phyloP scores from a whole-genome alignment of 2,113 vertebrate genomes.

The Pseudolaguvia tuberculata region DNA sequence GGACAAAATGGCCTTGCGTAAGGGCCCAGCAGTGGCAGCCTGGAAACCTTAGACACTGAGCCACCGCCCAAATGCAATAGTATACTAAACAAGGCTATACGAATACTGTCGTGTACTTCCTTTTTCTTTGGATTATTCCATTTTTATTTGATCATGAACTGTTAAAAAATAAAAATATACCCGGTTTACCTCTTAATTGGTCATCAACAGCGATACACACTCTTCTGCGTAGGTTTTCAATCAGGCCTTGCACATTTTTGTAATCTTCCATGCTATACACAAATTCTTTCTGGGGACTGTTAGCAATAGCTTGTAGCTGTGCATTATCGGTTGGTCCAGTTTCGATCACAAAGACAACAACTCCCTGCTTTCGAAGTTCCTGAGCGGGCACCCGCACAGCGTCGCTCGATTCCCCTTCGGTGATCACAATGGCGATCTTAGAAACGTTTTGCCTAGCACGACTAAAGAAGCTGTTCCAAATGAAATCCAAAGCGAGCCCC shows the following conservation, averaged over 20 bases:
- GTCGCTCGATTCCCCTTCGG: slow-evolving; percentile 69
- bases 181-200: slow-evolving; percentile 57
- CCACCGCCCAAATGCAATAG: no score
- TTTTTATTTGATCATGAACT: neutral
- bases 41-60: no score
- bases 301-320: slow-evolving; percentile 67
- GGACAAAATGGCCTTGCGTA: no score
- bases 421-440: slow-evolving; percentile 75
- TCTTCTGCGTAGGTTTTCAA: slow-evolving; percentile 57
- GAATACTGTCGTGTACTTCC: no score
- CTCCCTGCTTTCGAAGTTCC: slow-evolving; percentile 60
- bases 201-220: slow-evolving; percentile 66
- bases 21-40: no score
- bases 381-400: slow-evolving; percentile 58
- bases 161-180: neutral
- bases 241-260: slow-evolving; percentile 60
- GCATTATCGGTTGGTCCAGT: slow-evolving; percentile 57
- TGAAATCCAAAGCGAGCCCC: slow-evolving; percentile 68
- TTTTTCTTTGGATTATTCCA: no score
- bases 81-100: no score
- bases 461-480: slow-evolving; percentile 66
- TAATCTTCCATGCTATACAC: slow-evolving; percentile 59
- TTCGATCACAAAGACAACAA: slow-evolving; percentile 69
- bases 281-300: slow-evolving; percentile 67
- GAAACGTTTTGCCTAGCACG: slow-evolving; percentile 56